Conservation (phyloP, 2,797 vertebrate species). For the Lates japonicus region DNA sequence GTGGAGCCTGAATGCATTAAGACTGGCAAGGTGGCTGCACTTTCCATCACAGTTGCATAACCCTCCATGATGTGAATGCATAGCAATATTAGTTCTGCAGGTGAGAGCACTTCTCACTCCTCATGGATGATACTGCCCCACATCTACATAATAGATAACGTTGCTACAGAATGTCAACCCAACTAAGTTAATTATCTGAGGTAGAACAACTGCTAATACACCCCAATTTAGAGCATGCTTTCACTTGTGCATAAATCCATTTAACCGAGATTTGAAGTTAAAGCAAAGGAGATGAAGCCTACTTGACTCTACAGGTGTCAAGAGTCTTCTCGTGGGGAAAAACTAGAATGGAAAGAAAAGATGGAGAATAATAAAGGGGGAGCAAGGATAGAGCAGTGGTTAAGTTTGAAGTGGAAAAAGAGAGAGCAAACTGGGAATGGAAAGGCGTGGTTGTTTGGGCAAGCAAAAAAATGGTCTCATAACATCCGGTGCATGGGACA, state of each 20-base stretch:
- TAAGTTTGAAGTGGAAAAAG: slow-evolving; percentile 10
- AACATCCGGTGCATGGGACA: slow-evolving; percentile 25
- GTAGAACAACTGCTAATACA: slow-evolving; percentile 16
- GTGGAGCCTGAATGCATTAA: slow-evolving; percentile 71
- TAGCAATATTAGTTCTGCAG: slow-evolving; percentile 65
- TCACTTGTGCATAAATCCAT: background rate
- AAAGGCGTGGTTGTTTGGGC: background rate
- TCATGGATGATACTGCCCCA: slow-evolving; percentile 10
- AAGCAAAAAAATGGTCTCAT: slow-evolving; percentile 6
- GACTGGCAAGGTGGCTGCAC: slow-evolving; percentile 66
- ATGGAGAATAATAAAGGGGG: slow-evolving; percentile 3
- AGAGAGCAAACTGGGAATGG: background rate
- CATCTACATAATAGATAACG: slow-evolving; percentile 39
- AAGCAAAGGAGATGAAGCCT: background rate
- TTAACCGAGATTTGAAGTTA: background rate
- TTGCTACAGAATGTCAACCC: slow-evolving; percentile 26
- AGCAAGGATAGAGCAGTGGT: slow-evolving; percentile 14
- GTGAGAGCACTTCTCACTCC: slow-evolving; percentile 55
- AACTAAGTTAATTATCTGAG: slow-evolving; percentile 16
- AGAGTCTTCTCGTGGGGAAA: slow-evolving; percentile 34
- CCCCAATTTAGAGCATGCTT: background rate
- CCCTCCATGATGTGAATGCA: slow-evolving; percentile 62
- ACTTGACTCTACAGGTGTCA: slow-evolving; percentile 73
- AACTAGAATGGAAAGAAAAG: slow-evolving; percentile 7
- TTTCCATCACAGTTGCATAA: slow-evolving; percentile 75